Conservation (phyloP, 2,797 vertebrate species). For the Lagodon rhomboides region DNA sequence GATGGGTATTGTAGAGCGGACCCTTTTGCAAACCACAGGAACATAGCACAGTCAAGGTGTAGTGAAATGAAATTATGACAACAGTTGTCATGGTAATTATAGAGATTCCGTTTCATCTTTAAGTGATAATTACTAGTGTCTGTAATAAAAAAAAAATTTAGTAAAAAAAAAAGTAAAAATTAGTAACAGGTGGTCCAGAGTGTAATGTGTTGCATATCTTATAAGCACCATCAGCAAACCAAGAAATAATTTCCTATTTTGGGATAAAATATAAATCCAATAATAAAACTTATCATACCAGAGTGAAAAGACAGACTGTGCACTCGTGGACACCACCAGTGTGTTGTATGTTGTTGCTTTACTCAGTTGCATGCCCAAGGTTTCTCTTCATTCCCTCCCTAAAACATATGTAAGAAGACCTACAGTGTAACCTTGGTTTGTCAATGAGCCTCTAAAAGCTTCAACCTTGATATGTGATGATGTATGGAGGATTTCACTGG, state of each 20-base stretch:
- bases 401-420: not conserved
- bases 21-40: not conserved
- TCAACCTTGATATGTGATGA: slow-evolving; percentile 25
- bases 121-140: too few relatives aligned
- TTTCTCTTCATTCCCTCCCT: not conserved
- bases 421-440: not conserved
- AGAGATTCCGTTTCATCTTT: not conserved
- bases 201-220: not conserved
- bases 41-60: not conserved
- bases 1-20: not conserved
- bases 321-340: not conserved
- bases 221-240: not conserved
- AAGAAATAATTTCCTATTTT: not conserved
- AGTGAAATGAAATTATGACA: not conserved
- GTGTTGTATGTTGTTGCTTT: not conserved
- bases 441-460: not conserved
- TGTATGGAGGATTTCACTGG: slow-evolving; percentile 8
- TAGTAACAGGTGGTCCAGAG: too few relatives aligned
- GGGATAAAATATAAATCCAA: not conserved
- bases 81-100: slow-evolving; percentile 16
- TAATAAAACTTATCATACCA: not conserved
- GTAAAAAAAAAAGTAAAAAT: too few relatives aligned
- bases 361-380: not conserved
- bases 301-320: not conserved
- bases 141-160: too few relatives aligned